Base-by-base conservation (phyloP, 1,140 invertebrate species). In the Drosophila truncata region DNA sequence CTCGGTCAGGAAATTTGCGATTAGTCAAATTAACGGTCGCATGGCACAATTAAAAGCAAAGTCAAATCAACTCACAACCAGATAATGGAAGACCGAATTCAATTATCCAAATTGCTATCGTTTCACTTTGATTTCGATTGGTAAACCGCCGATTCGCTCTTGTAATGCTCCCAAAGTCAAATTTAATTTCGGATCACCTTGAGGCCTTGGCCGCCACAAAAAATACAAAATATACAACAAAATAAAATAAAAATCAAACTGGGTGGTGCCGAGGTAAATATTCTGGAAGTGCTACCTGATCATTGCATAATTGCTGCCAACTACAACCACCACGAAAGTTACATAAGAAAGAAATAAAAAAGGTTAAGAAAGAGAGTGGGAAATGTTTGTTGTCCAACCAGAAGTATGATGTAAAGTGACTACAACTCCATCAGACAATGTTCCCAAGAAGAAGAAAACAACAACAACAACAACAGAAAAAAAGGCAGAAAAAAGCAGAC, bases 121-220 rank as follows among this genome's bases (percentile, higher is more conserved):
- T 50, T 78, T 78, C 39, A 73, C 37, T 59, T 52, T 42, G 63
- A 85, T 61, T 80, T 52, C 60, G 64, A 78, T 78, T 77, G 65
- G 58, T 47, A 72, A 83, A 35, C 33, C 57, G 25, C 33, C 57
- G 25, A 60, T 66, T 67, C 33, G 46, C 79, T 73, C 41, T 42
- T 87, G 77, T 83, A 84, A 87, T 73, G 66, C 27, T 16, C 6
- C 70, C 84, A 87, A 88, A 88, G 85, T 88, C 77, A 84, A 79
- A 70, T 49, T 74, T 84, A 87, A 73, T 85, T 82, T 80, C 31
- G 37, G 60, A 58, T 88, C 78, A 87, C 83, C 83, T 87, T 87
- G 84, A 74, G 80, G 72, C 25, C n/a, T n/a, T 10, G 25, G 16
- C 46, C 9, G 14, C 13, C 29, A 50, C 49, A 13, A 14, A n/a